Evolutionary conservation across 2,113 vertebrate species (phyloP).

Genomic region (Nannospalax galili): DNA sequence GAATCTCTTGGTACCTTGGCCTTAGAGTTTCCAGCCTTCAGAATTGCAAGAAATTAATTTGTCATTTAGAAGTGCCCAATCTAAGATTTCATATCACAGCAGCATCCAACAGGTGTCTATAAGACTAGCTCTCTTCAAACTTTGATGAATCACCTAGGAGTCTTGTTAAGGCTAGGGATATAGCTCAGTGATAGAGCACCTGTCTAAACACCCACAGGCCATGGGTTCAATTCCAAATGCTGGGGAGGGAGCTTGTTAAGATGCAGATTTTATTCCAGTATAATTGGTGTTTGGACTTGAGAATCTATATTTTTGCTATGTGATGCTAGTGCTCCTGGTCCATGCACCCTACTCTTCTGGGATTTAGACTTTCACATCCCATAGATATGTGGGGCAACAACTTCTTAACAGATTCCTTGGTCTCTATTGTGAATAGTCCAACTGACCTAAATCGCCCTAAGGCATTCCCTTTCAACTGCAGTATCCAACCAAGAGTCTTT

Average conservation of each 20-base stretch:
- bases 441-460: background rate
- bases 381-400: background rate
- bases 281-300: background rate
- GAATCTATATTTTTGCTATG: background rate
- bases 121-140: background rate
- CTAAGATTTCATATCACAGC: background rate
- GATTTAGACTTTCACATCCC: background rate
- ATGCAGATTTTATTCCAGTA: background rate
- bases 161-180: background rate
- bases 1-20: background rate
- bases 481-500: background rate
- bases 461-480: background rate
- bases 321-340: background rate
- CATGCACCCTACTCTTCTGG: background rate
- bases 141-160: background rate
- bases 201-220: background rate
- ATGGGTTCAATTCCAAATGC: background rate
- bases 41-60: background rate
- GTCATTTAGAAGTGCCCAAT: background rate
- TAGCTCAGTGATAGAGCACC: background rate
- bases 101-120: background rate
- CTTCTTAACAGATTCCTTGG: background rate
- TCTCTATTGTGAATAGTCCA: background rate
- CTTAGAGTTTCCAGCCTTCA: background rate
- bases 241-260: background rate